Base-by-base conservation (phyloP, 2,113 vertebrate species). In the Antigone vipio region DNA sequence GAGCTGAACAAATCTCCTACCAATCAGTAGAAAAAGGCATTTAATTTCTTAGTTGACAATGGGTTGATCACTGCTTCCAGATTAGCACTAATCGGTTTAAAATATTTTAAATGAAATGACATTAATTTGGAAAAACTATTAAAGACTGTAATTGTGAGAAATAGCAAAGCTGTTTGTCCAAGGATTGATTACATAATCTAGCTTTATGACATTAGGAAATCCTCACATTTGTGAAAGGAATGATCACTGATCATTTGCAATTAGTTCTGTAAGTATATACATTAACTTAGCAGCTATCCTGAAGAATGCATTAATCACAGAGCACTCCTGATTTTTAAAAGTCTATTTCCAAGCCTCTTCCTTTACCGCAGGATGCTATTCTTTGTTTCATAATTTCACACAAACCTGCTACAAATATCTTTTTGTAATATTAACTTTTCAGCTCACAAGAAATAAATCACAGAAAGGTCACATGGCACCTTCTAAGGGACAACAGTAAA, bases 71-170 rank as follows among this genome's bases (percentile, higher is more conserved):
- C 76, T 73, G 38, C 50, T 91, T 96, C 67, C 58, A 93, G 88
- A 97, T 97, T 86, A 97, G 68, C 55, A 97, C 47, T 84, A 95
- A 95, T 94, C 74, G 1, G 73, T 93, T 90, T 92, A 85, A 91
- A 83, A 94, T 78, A 72, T 92, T 96, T 96, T 81, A 95, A 95
- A 97, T 91, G 50, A 74, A 94, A 96, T 88, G 6, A 94, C 53
- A 80, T 95, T 95, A 96, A 93, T 92, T 93, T 83, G 34, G 69
- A 94, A 92, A 96, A 96, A 92, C 84, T 94, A 89, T 87, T 96
- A 90, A 93, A 93, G 72, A 87, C 78, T 53, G 52, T 89, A 90
- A 85, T 89, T 92, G 81, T 94, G 92, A 90, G 40, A 95, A 96
- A 93, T 74, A 68, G 50, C 56, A 90, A 89, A 95, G 91, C 69